Evolutionary conservation across 2,888 invertebrate genomes (phyloP).

Genomic region (Germaria angustata): DNA sequence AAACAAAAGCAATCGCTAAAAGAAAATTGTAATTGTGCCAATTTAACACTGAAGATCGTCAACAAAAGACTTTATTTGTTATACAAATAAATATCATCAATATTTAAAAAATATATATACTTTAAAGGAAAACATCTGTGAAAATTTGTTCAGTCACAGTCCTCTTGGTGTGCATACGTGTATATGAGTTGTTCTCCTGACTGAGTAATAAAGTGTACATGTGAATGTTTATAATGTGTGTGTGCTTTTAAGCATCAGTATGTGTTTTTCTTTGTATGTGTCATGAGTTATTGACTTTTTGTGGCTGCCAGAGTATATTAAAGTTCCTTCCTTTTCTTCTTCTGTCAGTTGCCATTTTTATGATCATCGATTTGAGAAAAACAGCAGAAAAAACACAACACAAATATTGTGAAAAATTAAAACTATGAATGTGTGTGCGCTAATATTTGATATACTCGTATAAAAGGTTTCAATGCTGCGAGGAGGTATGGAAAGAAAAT

Average conservation of each 20-base stretch:
- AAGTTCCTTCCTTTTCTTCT: conserved; percentile 46
- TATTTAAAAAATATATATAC: too few species aligned
- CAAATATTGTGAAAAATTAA: conserved; percentile 39
- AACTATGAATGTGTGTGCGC: conserved; percentile 18
- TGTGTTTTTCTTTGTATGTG: conserved; percentile 7
- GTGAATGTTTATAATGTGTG: background rate
- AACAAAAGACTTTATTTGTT: too few species aligned
- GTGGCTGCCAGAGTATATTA: conserved; percentile 62
- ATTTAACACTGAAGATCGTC: too few species aligned
- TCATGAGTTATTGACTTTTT: conserved; percentile 64
- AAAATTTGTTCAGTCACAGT: background rate
- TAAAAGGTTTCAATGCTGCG: conserved; percentile 8
- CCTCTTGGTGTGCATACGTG: background rate
- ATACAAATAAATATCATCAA: too few species aligned
- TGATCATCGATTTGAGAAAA: conserved; percentile 30
- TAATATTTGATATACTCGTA: background rate
- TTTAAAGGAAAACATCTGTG: too few species aligned
- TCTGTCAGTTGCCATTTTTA: conserved; percentile 30
- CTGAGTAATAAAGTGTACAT: conserved; percentile 44
- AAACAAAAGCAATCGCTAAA: too few species aligned
- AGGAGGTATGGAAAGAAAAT: background rate
- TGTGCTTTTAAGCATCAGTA: background rate
- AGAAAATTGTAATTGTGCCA: too few species aligned
- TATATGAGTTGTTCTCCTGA: conserved; percentile 30
- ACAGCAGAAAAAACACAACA: too few species aligned